phyloP scores from a whole-genome alignment of 2,797 vertebrate species.

The Neopelma chrysocephalum region DNA sequence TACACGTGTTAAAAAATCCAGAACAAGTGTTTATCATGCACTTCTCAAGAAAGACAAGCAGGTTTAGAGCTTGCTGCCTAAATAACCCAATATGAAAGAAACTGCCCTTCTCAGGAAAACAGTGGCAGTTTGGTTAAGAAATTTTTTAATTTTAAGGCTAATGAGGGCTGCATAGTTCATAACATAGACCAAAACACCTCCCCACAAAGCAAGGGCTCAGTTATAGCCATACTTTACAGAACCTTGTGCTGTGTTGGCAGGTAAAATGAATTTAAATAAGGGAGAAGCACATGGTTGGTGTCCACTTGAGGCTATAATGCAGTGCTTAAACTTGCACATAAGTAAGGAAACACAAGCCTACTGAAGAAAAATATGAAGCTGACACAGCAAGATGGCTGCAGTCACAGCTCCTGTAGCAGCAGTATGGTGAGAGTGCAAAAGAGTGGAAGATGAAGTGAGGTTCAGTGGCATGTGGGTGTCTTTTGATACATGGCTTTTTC shows the following conservation, averaged over 20 bases:
- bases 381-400: neutral
- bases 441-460: neutral
- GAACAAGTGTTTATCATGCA: neutral
- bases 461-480: accelerated
- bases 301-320: neutral
- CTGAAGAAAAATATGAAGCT: neutral
- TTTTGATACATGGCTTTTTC: neutral
- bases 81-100: neutral
- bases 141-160: neutral
- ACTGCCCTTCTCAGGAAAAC: neutral
- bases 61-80: neutral
- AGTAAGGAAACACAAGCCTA: neutral
- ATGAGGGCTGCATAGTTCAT: neutral
- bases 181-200: neutral
- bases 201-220: neutral
- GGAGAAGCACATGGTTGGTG: neutral
- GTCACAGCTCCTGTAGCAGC: neutral
- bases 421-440: neutral
- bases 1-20: neutral
- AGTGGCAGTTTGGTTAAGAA: neutral
- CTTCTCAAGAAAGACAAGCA: neutral
- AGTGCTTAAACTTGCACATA: neutral
- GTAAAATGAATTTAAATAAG: neutral
- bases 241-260: neutral
- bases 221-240: neutral